Evolutionary conservation across 2,113 vertebrate species (phyloP).

Genomic region (Microcebus murinus): DNA sequence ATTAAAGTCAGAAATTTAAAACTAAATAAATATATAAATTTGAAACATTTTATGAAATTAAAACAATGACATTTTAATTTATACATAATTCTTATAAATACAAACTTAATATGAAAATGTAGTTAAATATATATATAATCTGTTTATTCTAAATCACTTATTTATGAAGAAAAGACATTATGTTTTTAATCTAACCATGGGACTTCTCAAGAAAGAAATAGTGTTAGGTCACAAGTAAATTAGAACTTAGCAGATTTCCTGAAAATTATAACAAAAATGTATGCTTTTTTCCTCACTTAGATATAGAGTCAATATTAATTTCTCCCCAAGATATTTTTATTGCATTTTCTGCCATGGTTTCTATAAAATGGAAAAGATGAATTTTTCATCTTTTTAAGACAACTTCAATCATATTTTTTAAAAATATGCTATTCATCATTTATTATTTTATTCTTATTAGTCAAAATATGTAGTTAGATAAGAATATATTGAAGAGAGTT

Average conservation of each 20-base stretch:
- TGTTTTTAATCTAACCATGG: neutral
- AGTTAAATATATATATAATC: neutral
- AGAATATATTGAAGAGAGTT: neutral
- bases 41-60: neutral
- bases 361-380: neutral
- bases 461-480: neutral
- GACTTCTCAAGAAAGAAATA: neutral
- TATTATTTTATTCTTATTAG: neutral
- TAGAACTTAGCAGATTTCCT: neutral
- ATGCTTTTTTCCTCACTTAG: neutral
- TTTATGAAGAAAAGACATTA: neutral
- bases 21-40: neutral
- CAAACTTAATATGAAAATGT: neutral
- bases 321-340: neutral
- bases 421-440: neutral
- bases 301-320: neutral
- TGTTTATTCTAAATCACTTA: neutral
- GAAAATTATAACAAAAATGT: neutral
- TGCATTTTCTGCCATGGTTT: neutral
- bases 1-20: neutral
- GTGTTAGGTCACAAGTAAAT: neutral
- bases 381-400: neutral
- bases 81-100: neutral
- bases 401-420: neutral
- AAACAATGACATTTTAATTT: neutral